Evolutionary conservation across 2,113 vertebrate species (phyloP).

Genomic region (Varanus komodoensis): DNA sequence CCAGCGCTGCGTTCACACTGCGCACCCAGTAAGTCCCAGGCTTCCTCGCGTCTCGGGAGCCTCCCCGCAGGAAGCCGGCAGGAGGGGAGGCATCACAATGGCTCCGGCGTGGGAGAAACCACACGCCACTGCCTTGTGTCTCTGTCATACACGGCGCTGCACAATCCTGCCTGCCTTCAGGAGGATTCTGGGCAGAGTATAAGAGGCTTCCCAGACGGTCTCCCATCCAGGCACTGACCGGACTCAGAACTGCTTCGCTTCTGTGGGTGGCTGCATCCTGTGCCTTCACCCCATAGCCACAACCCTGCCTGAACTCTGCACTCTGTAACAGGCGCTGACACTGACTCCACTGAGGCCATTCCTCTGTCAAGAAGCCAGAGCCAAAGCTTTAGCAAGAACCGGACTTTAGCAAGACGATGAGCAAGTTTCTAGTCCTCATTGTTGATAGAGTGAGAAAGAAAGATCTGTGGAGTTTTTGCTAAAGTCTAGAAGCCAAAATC

Average conservation of each 20-base stretch:
- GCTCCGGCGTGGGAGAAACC: fast-evolving
- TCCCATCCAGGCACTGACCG: background rate
- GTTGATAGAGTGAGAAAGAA: no score
- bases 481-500: no score
- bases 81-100: fast-evolving
- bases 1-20: conserved; percentile 96
- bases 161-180: background rate
- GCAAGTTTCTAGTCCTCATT: no score
- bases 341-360: no score
- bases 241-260: background rate
- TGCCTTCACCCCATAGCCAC: background rate
- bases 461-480: no score
- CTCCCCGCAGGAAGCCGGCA: fast-evolving
- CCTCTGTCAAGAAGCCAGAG: no score
- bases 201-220: background rate
- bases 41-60: fast-evolving
- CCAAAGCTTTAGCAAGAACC: no score
- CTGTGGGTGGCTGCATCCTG: background rate
- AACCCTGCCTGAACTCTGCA: no score
- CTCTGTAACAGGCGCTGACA: no score
- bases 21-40: conserved; percentile 89
- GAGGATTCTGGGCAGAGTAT: background rate
- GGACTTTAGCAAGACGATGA: no score
- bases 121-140: background rate
- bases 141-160: background rate